These are phyloP conservation scores for Chondrosia reniformis DNA, from an alignment of 37 sponge, comb jelly and placozoan species.

Conservation along the genomic window DNA sequence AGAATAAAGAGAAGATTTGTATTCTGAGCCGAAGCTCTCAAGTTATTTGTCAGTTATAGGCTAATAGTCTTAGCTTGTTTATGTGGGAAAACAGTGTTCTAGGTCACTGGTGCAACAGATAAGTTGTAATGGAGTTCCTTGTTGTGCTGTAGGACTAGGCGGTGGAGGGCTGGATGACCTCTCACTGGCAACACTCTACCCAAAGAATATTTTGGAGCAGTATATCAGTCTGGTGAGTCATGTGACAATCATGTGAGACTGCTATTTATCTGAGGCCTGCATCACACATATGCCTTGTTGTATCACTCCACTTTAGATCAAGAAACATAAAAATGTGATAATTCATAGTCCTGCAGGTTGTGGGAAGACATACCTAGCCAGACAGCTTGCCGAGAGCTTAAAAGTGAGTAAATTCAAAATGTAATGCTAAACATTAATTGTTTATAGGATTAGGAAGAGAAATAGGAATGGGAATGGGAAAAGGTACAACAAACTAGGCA, in stretches of 20 bases:
- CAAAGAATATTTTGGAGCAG: conserved; percentile 29
- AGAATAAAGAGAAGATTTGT: too few species aligned
- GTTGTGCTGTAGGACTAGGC: too few species aligned
- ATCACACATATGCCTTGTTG: background rate
- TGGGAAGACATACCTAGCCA: conserved; percentile 62
- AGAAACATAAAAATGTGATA: conserved; percentile 47
- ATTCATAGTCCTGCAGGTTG: conserved; percentile 64
- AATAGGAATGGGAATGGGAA: too few species aligned
- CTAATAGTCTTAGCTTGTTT: too few species aligned
- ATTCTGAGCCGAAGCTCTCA: too few species aligned
- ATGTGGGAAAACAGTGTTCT: too few species aligned
- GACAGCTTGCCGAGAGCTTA: conserved; percentile 46
- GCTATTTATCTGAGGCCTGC: background rate
- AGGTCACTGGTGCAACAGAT: too few species aligned
- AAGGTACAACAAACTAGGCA: too few species aligned
- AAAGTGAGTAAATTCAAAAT: conserved; percentile 30
- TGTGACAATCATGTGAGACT: background rate
- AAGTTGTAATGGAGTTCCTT: too few species aligned
- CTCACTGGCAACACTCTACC: background rate
- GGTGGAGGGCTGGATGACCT: background rate
- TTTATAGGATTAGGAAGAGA: too few species aligned
- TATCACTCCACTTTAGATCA: conserved; percentile 18
- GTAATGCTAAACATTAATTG: too few species aligned
- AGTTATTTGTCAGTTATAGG: too few species aligned
- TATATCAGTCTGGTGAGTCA: conserved; percentile 42